These are phyloP conservation scores for Pangasius krempfi DNA, from an alignment of 2,797 vertebrate genomes.

Conservation along the genomic window DNA sequence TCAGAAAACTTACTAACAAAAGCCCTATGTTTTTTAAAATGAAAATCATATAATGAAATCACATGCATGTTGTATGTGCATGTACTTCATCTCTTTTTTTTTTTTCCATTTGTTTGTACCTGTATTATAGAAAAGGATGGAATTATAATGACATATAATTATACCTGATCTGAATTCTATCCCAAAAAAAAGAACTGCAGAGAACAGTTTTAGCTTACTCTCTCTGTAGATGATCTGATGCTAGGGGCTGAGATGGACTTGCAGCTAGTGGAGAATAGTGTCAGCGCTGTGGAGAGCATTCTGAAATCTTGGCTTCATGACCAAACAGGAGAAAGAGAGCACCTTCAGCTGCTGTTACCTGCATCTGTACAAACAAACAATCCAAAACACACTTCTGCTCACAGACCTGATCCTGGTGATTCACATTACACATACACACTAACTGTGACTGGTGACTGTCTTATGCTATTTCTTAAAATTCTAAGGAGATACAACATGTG, in stretches of 20 bases:
- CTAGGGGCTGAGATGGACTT: constrained; percentile 84
- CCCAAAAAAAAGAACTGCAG: neutral
- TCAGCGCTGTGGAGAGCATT: constrained; percentile 82
- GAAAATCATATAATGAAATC: neutral
- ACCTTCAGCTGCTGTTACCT: constrained; percentile 88
- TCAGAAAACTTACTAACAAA: neutral
- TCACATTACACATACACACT: neutral
- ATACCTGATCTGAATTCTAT: neutral
- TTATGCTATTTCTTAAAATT: neutral
- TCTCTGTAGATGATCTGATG: constrained; percentile 72
- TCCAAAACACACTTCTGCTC: constrained; percentile 46
- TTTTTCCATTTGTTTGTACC: neutral
- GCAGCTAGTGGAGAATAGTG: constrained; percentile 80
- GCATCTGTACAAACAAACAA: constrained; percentile 39
- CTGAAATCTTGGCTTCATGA: constrained; percentile 92
- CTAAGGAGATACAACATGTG: neutral
- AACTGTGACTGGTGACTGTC: neutral
- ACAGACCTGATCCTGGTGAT: constrained; percentile 36
- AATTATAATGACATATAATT: neutral
- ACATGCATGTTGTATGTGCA: neutral
- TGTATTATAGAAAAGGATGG: neutral
- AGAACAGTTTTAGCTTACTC: neutral
- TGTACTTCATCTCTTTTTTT: neutral
- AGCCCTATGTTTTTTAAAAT: neutral
- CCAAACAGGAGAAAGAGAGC: constrained; percentile 82